Percentiles rank a stretch among this genome's conserved stretches.
Evolutionary conservation across 2,888 invertebrate genomes (phyloP).

Genomic region (Keiferia lycopersicella): DNA sequence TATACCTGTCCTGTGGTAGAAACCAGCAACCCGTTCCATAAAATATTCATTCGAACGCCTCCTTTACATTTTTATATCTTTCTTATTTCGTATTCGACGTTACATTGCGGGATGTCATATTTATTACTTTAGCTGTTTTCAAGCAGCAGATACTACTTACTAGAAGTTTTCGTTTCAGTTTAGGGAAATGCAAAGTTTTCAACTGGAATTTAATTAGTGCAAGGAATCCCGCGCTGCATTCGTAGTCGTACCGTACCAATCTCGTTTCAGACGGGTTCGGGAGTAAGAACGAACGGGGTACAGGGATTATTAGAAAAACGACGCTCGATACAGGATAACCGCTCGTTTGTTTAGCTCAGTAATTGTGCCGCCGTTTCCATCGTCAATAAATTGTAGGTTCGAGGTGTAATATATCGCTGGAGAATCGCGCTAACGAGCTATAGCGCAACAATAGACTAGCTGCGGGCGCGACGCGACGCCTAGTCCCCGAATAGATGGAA

Average conservation of each 20-base stretch:
- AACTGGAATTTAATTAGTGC: conserved; percentile 17
- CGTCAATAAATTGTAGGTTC: conserved; percentile 61
- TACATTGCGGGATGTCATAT: conserved; percentile 43
- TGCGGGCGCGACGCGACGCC: conserved; percentile 36
- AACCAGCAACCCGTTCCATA: conserved; percentile 43
- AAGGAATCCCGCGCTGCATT: not conserved
- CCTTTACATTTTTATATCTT: conserved; percentile 51
- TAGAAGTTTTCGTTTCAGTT: conserved; percentile 10
- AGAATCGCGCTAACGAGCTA: conserved; percentile 53
- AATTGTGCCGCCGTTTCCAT: conserved; percentile 57
- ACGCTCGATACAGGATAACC: conserved; percentile 49
- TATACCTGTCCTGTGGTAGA: conserved; percentile 32
- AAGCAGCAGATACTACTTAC: conserved; percentile 27
- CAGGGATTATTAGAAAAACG: conserved; percentile 38
- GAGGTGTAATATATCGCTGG: conserved; percentile 54
- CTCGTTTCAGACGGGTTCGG: not conserved
- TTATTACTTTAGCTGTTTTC: conserved; percentile 41
- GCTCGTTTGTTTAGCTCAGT: conserved; percentile 58
- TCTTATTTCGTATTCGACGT: conserved; percentile 49
- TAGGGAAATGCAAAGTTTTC: conserved; percentile 4
- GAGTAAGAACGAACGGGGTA: conserved; percentile 26
- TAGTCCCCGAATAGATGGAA: conserved; percentile 45
- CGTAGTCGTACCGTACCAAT: no score
- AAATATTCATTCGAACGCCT: conserved; percentile 54
- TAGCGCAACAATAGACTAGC: conserved; percentile 41